phyloP scores from a whole-genome alignment of 2,113 vertebrate genomes.

The Amia ocellicauda region DNA sequence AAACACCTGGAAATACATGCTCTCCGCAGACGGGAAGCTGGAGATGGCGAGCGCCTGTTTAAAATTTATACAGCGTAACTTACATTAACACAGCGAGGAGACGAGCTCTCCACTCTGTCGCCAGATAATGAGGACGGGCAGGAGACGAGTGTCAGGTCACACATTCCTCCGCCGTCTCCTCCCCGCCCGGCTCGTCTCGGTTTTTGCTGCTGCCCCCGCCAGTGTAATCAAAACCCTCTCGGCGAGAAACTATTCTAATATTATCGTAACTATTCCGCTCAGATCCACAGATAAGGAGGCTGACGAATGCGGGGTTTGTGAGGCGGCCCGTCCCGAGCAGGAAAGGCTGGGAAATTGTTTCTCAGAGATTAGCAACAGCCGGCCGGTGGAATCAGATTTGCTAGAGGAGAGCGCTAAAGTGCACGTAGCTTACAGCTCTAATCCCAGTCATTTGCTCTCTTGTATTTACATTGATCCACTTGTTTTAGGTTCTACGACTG shows the following conservation, averaged over 20 bases:
- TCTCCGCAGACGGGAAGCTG: neutral
- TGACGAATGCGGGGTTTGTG: conserved; percentile 16
- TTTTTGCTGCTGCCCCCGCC: conserved; percentile 3
- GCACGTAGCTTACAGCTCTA: conserved; percentile 20
- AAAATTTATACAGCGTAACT: neutral
- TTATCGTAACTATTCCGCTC: neutral
- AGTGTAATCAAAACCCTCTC: conserved; percentile 10
- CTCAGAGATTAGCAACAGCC: conserved; percentile 28
- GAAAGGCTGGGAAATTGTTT: conserved; percentile 27
- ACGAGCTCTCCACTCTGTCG: neutral
- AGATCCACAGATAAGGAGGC: conserved; percentile 18
- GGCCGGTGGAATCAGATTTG: conserved; percentile 35
- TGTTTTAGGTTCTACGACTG: conserved; percentile 6
- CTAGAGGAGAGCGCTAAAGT: conserved; percentile 17
- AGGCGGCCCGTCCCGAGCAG: neutral
- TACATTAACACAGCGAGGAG: conserved; percentile 6
- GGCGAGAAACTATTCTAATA: conserved; percentile 8
- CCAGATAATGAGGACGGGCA: conserved; percentile 10
- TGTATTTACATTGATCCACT: conserved; percentile 25
- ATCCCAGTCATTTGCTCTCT: conserved; percentile 32
- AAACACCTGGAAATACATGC: conserved; percentile 16
- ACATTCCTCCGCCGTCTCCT: neutral
- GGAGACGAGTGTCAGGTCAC: neutral
- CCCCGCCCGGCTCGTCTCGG: conserved; percentile 8
- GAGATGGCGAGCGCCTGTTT: neutral